Conservation (phyloP, 2,888 invertebrate species). For the Drosophila nr. perissopoda region DNA sequence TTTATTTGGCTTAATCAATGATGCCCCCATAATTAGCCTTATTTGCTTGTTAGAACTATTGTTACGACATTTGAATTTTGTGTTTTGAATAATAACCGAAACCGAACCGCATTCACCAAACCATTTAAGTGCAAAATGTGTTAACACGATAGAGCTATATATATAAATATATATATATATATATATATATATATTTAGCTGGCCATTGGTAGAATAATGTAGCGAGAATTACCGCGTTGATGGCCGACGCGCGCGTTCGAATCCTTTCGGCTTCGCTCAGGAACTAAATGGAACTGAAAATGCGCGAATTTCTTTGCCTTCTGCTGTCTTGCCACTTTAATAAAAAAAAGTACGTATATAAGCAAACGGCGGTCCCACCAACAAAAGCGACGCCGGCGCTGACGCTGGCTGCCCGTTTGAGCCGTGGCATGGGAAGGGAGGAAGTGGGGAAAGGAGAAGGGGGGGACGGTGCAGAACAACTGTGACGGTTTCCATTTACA, state of each 20-base stretch:
- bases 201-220: slow-evolving; percentile 20
- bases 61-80: slow-evolving; percentile 4
- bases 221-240: slow-evolving; percentile 62
- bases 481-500: slow-evolving; percentile 78
- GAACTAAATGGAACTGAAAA: slow-evolving; percentile 81
- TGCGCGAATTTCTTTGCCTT: slow-evolving; percentile 79
- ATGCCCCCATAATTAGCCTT: slow-evolving; percentile 4
- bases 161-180: neutral
- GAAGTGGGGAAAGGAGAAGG: slow-evolving; percentile 4
- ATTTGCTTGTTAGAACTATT: neutral
- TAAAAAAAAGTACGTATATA: slow-evolving; percentile 23
- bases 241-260: slow-evolving; percentile 77
- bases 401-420: slow-evolving; percentile 36
- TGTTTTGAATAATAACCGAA: slow-evolving; percentile 20
- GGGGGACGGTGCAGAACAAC: slow-evolving; percentile 49
- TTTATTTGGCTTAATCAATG: slow-evolving; percentile 1
- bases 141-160: slow-evolving; percentile 3
- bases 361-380: slow-evolving; percentile 7
- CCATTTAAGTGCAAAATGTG: neutral
- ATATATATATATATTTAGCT: neutral
- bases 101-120: slow-evolving; percentile 7
- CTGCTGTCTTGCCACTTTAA: slow-evolving; percentile 70
- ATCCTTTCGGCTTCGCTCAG: slow-evolving; percentile 83
- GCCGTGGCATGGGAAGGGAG: neutral
- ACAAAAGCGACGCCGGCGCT: slow-evolving; percentile 49